Base-by-base conservation (phyloP, 2,113 vertebrate genomes). In the Tachuris rubrigastra region DNA sequence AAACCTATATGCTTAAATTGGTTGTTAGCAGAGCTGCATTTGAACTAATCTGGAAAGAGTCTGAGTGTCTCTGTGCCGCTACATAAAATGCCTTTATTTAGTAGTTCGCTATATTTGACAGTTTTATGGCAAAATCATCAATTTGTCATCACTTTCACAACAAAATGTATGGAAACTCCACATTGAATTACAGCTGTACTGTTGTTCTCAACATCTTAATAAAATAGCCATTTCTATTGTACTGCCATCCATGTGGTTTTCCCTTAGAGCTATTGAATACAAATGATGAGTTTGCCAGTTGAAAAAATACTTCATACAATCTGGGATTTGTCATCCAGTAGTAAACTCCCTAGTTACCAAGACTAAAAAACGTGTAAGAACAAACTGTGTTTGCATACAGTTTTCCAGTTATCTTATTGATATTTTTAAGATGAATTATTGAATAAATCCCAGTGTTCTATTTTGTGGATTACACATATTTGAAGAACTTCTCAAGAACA, bases 111-210 rank as follows among this genome's bases (percentile, higher is more conserved):
- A 87, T 94, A 87, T 94, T 83, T 97, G 96, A 97, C 96, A 97
- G 87, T 92, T 98, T 97, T 97, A 96, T 76, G 89, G 85, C 49
- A 93, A 95, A 92, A 97, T 97, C 92, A 93, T 96, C 95, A 97
- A 91, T 68, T 90, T 92, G 89, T 96, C 96, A 95, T 94, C 91
- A 87, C 72, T 95, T 96, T 74, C 89, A 90, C 58, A 94, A 56
- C 75, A 91, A 92, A 95, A 93, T 94, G 39, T 81, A 68, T 90
- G 76, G 92, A 94, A 95, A 47, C 41, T 94, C 88, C 52, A 14
- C 33, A 71, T 85, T 85, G 87, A 97, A 95, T 97, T 95, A 94
- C 90, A 97, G 89, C 86, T 87, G 12, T 79, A 37, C 35, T 90
- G n/a, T 78, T 95, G 47, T 96, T 96, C 81, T 87, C 16, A 1